phyloP scores from a whole-genome alignment of 2,797 vertebrate genomes.

The Coranthus polyacanthus region DNA sequence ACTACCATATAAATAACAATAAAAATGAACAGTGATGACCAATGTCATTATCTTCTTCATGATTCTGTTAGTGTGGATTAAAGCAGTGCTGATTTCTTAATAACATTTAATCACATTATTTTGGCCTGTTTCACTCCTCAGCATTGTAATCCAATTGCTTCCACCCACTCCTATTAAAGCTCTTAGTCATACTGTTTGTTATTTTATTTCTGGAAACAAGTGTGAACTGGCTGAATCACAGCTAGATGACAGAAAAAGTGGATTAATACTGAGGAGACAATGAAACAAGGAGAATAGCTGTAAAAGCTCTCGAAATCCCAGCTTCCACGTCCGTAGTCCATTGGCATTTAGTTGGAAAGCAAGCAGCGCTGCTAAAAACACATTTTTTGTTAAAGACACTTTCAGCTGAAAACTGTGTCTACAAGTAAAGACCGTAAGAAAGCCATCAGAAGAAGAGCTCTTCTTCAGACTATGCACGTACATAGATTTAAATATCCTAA shows the following conservation, averaged over 20 bases:
- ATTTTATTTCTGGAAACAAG: slow-evolving; percentile 41
- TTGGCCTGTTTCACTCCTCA: slow-evolving; percentile 17
- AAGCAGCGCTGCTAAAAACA: too few relatives aligned
- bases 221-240: background rate
- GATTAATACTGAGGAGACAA: background rate
- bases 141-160: slow-evolving; percentile 26
- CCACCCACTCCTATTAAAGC: slow-evolving; percentile 18
- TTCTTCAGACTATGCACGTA: too few relatives aligned
- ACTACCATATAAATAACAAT: slow-evolving; percentile 1
- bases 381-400: too few relatives aligned
- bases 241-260: background rate
- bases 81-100: slow-evolving; percentile 33
- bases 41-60: background rate
- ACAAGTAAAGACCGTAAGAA: too few relatives aligned
- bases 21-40: slow-evolving; percentile 29
- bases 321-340: too few relatives aligned
- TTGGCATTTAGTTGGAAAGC: too few relatives aligned
- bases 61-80: slow-evolving; percentile 9
- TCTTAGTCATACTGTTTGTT: slow-evolving; percentile 2
- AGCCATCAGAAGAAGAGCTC: too few relatives aligned
- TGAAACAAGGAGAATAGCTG: background rate
- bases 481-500: too few relatives aligned
- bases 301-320: background rate
- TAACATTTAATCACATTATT: slow-evolving; percentile 50
- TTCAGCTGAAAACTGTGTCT: too few relatives aligned